Percentiles rank a stretch among this genome's conserved stretches.
Conservation (phyloP, 2,888 invertebrate genomes). For the Leptodirus hochenwartii region DNA sequence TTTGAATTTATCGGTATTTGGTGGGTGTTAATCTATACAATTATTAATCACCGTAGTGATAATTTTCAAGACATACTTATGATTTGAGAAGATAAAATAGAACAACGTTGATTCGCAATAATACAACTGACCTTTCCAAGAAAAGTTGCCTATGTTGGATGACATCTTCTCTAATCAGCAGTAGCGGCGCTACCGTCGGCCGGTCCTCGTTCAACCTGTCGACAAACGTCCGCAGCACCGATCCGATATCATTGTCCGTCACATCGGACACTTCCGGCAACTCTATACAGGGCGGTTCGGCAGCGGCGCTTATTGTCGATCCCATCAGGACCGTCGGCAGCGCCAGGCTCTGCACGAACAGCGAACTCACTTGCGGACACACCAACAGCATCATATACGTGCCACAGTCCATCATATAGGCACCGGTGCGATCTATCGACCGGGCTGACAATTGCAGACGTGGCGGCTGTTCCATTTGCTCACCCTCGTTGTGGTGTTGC, state of each 20-base stretch:
- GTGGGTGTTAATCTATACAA: too few relatives aligned
- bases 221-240: slow-evolving; percentile 60
- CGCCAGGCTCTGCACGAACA: slow-evolving; percentile 55
- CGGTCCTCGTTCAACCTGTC: slow-evolving; percentile 70
- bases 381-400: slow-evolving; percentile 67
- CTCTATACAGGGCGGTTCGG: too few relatives aligned
- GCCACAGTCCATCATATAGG: slow-evolving; percentile 82
- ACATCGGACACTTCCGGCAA: slow-evolving; percentile 47
- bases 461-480: slow-evolving; percentile 44
- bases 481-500: slow-evolving; percentile 21
- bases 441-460: slow-evolving; percentile 73
- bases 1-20: too few relatives aligned
- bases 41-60: too few relatives aligned
- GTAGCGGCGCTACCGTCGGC: slow-evolving; percentile 58
- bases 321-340: too few relatives aligned
- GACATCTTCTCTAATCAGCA: slow-evolving; percentile 85
- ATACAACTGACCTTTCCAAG: too few relatives aligned
- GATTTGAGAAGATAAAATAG: too few relatives aligned
- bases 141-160: too few relatives aligned
- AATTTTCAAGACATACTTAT: too few relatives aligned
- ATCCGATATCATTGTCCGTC: slow-evolving; percentile 54
- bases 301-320: too few relatives aligned
- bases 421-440: slow-evolving; percentile 66
- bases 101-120: too few relatives aligned
- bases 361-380: slow-evolving; percentile 53